Evolutionary conservation across 2,888 invertebrate genomes (phyloP).

Genomic region (Spialia ferax): DNA sequence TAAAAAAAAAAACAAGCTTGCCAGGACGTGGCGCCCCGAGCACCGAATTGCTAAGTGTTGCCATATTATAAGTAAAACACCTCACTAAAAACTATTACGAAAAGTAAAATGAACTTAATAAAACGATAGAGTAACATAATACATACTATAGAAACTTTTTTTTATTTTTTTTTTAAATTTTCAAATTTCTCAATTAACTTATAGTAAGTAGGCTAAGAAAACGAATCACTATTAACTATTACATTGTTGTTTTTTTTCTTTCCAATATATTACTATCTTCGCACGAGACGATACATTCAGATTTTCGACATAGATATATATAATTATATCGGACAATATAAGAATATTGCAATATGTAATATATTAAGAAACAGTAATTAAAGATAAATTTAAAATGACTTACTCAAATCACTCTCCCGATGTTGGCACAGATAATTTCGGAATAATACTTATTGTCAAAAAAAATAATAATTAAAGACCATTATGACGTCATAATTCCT

Average conservation of each 20-base stretch:
- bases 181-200: conserved; percentile 17
- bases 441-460: too few species aligned
- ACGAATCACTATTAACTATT: conserved; percentile 18
- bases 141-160: conserved; percentile 23
- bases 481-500: too few species aligned
- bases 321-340: too few species aligned
- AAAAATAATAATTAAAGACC: too few species aligned
- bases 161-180: conserved; percentile 25
- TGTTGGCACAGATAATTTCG: too few species aligned
- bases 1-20: conserved; percentile 41
- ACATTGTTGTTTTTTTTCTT: too few species aligned
- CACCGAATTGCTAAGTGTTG: conserved; percentile 17
- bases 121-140: neutral
- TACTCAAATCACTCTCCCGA: too few species aligned
- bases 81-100: conserved; percentile 25
- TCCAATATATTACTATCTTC: conserved; percentile 13
- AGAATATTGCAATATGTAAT: too few species aligned
- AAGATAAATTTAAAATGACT: too few species aligned
- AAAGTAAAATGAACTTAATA: conserved; percentile 18
- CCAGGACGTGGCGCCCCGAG: conserved; percentile 27
- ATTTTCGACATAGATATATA: too few species aligned
- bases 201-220: conserved; percentile 14
- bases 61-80: conserved; percentile 18
- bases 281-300: conserved; percentile 23
- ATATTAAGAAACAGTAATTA: too few species aligned